Evolutionary conservation across 2,888 invertebrate species (phyloP).

Genomic region (Xylota segnis): DNA sequence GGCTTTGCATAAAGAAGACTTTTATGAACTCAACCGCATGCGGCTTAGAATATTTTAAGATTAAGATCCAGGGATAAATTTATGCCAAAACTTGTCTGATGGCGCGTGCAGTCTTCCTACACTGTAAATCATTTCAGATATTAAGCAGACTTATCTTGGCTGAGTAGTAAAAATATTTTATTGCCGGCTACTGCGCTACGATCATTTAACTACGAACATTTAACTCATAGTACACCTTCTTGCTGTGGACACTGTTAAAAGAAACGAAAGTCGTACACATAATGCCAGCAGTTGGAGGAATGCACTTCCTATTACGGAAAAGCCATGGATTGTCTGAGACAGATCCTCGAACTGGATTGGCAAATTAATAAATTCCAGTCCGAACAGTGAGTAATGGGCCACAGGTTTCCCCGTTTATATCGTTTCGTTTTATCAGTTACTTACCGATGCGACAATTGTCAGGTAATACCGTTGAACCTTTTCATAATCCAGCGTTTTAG

Average conservation of each 20-base stretch:
- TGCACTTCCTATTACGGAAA: conserved; percentile 67
- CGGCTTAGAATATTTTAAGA: not conserved
- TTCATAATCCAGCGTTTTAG: conserved; percentile 94
- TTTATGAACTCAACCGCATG: not conserved
- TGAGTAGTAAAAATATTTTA: not conserved
- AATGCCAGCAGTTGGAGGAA: conserved; percentile 32
- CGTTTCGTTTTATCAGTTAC: conserved; percentile 82
- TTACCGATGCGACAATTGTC: conserved; percentile 94
- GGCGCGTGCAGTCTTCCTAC: not conserved
- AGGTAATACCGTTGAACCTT: conserved; percentile 94
- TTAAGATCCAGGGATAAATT: not conserved
- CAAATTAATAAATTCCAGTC: conserved; percentile 71
- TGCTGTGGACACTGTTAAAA: conserved; percentile 46
- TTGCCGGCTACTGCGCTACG: not conserved
- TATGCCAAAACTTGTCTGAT: not conserved
- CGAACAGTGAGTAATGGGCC: conserved; percentile 52
- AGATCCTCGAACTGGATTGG: conserved; percentile 66
- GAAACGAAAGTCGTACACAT: conserved; percentile 56
- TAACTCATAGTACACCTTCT: not conserved
- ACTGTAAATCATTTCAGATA: not conserved
- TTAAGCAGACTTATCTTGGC: too few species aligned
- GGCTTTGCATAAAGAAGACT: not conserved
- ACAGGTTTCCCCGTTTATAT: conserved; percentile 19
- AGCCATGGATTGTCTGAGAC: conserved; percentile 45
- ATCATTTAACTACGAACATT: not conserved